These are phyloP conservation scores for Ormyrus pomaceus DNA, from an alignment of 2,888 invertebrate species.

Conservation along the genomic window DNA sequence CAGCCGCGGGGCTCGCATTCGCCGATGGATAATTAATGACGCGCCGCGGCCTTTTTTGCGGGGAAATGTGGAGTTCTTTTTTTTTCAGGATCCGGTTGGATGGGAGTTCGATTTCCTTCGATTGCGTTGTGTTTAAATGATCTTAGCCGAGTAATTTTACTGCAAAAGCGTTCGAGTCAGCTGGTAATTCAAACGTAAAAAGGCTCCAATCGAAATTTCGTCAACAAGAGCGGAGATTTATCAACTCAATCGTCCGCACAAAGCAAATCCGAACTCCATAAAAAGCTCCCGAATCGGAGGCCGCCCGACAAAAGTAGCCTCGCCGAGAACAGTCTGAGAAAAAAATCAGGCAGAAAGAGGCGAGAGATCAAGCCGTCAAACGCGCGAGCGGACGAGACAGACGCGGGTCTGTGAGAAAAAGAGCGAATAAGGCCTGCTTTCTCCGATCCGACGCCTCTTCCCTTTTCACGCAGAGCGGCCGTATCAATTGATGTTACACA, in stretches of 20 bases:
- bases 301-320: background rate
- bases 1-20: too few species aligned
- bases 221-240: background rate
- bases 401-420: background rate
- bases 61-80: background rate
- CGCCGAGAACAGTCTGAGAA: background rate
- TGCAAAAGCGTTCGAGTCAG: too few species aligned
- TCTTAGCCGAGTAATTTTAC: too few species aligned
- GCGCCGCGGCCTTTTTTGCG: too few species aligned
- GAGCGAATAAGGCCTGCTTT: background rate
- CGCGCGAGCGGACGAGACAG: background rate
- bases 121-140: too few species aligned
- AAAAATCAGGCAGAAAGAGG: background rate
- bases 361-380: background rate
- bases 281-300: conserved; percentile 2
- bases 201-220: background rate
- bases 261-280: background rate
- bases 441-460: conserved; percentile 15
- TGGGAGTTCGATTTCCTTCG: background rate
- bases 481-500: conserved; percentile 51
- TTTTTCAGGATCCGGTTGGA: background rate
- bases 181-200: too few species aligned
- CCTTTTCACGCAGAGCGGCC: background rate
- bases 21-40: too few species aligned
- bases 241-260: conserved; percentile 24